Conservation (phyloP, 2,797 vertebrate genomes). For the Cichlasoma orientale region DNA sequence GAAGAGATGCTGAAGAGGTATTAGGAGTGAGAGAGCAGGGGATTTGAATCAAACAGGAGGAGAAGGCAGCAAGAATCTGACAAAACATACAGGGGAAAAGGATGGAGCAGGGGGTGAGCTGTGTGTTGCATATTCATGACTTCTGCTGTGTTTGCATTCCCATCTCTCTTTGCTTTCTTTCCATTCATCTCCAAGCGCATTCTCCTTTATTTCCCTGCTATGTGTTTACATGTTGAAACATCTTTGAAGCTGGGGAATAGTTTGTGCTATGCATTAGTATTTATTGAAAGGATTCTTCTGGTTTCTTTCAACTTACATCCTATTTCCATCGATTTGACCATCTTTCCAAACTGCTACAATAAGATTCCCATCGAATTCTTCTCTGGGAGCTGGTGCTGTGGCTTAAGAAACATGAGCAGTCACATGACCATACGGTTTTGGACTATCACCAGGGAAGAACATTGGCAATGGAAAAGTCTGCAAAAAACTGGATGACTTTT, state of each 20-base stretch:
- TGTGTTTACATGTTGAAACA: background rate
- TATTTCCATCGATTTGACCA: background rate
- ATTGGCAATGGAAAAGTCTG: background rate
- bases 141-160: conserved; percentile 15
- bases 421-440: background rate
- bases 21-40: conserved; percentile 47
- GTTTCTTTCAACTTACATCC: background rate
- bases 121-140: conserved; percentile 51
- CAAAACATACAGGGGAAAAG: conserved; percentile 36
- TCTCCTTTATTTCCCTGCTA: background rate
- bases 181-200: conserved; percentile 9
- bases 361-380: background rate
- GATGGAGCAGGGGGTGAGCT: conserved; percentile 18
- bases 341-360: background rate
- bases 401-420: background rate
- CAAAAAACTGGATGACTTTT: background rate
- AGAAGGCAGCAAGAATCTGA: conserved; percentile 41
- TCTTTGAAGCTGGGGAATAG: background rate
- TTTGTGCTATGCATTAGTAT: background rate
- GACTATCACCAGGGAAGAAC: background rate
- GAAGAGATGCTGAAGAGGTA: conserved; percentile 55
- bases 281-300: background rate
- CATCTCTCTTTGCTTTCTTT: conserved; percentile 3
- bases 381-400: background rate
- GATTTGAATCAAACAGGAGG: conserved; percentile 44